Evolutionary conservation across 2,888 invertebrate genomes (phyloP), one percentile per base, ranked within the genome.

Genomic region (Gymnocheta viridis): DNA sequence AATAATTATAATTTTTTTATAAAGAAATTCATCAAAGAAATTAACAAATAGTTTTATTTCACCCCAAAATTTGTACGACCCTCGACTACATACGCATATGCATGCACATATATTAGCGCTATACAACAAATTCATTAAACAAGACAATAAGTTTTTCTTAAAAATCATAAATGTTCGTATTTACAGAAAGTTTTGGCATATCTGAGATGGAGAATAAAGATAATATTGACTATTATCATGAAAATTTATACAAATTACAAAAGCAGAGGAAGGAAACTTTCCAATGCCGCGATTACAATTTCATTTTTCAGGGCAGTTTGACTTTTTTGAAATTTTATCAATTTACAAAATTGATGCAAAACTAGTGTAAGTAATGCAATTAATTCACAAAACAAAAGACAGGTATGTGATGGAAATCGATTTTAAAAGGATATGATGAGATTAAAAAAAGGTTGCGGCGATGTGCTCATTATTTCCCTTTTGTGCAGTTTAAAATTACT

Each of bases 131-230:
- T 22, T 41, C 41, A 41, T 62, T 14, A 24, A 47, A 44, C 29
- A 72, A 44, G 19, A 41, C 29, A 47, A 51, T 72, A n/a, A n/a
- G 24, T 14, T 38, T 51, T 17, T 24, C 22, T 24, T 22, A 47
- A 17, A 5, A 35, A 35, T 54, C 5, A 6, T 47, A 14, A 24
- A 24, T 44, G 24, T 35, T 76, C 32, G 2, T 44, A 64, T 56
- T 44, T 19, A 44, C 32, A 54, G 4, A 62, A 27, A 44, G 17
- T 17, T 41, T 41, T 62, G 69, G 69, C 74, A 81, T 81, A 81
- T 81, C 74, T 62, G 74, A 69, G 66, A 56, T 17, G 35, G 24
- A 47, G 29, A 4, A 12, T 2, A 24, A 17, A 17, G 35, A 73
- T 38, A 49, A 60, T 73, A 49, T 38, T 7, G 24, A 32, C 22